Conservation (phyloP, 2,888 invertebrate species). For the Formica aserva region DNA sequence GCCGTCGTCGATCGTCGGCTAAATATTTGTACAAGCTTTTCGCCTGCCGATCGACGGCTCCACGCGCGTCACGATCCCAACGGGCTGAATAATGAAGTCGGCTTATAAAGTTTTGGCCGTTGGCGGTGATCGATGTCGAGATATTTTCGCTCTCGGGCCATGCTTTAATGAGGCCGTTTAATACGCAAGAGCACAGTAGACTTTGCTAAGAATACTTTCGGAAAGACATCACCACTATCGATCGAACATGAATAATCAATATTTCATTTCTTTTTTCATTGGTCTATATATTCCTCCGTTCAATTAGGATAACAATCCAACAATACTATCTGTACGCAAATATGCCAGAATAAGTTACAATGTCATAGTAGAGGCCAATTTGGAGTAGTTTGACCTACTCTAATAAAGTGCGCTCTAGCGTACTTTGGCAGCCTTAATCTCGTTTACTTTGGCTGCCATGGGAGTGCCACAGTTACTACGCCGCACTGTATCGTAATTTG, state of each 20-base stretch:
- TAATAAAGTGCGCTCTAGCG: conserved; percentile 51
- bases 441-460: conserved; percentile 47
- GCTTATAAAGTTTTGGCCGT: conserved; percentile 3
- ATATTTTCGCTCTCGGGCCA: conserved; percentile 18
- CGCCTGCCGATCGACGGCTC: conserved; percentile 27
- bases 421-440: conserved; percentile 53
- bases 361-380: conserved; percentile 25
- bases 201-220: background rate
- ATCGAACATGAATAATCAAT: background rate
- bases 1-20: conserved; percentile 42
- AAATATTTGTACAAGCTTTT: conserved; percentile 25
- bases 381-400: conserved; percentile 51
- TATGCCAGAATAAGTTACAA: conserved; percentile 1
- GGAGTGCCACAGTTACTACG: conserved; percentile 32
- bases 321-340: background rate
- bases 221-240: background rate
- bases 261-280: background rate
- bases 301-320: background rate
- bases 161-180: background rate
- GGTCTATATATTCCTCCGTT: background rate
- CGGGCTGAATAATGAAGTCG: conserved; percentile 37
- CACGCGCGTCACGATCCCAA: background rate
- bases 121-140: conserved; percentile 23
- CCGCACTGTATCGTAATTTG: conserved; percentile 45
- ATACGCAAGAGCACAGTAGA: background rate